Percentiles rank a stretch among this genome's conserved stretches.
These are phyloP conservation scores for Zosterops japonicus DNA, from an alignment of 2,113 vertebrate genomes.

Conservation along the genomic window DNA sequence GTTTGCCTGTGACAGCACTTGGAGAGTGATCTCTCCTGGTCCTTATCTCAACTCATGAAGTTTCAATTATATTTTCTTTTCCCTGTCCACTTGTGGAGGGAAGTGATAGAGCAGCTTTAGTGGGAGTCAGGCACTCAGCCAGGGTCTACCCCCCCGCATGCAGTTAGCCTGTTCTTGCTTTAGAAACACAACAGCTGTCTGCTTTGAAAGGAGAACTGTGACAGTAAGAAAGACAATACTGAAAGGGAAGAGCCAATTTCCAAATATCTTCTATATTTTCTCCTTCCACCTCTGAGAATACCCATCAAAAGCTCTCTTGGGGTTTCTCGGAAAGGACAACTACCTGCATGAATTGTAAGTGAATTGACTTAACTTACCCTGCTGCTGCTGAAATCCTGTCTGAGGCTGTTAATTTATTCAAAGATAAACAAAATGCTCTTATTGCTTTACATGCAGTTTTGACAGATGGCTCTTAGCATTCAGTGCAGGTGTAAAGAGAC, in stretches of 20 bases:
- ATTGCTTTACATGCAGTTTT: conserved; percentile 49
- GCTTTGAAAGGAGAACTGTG: conserved; percentile 5
- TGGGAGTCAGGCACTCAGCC: neutral
- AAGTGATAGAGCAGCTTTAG: neutral
- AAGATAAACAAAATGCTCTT: conserved; percentile 69
- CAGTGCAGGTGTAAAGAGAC: conserved; percentile 68
- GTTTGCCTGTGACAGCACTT: neutral
- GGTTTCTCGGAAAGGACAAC: neutral
- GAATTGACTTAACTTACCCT: neutral
- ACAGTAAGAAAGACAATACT: neutral
- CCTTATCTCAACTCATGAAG: neutral
- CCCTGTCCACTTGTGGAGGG: neutral
- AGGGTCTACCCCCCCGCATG: neutral
- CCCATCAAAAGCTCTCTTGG: neutral
- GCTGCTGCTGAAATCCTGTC: conserved; percentile 48
- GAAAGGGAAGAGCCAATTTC: neutral
- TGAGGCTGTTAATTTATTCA: conserved; percentile 66
- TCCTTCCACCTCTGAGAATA: neutral
- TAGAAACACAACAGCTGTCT: neutral
- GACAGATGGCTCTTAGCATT: conserved; percentile 70
- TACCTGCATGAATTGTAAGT: conserved; percentile 22
- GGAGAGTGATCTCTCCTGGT: neutral
- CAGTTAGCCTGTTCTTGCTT: neutral
- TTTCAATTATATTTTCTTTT: neutral
- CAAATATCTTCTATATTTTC: conserved; percentile 13